Conservation (phyloP, 2,113 vertebrate genomes). For the Clupea harengus region DNA sequence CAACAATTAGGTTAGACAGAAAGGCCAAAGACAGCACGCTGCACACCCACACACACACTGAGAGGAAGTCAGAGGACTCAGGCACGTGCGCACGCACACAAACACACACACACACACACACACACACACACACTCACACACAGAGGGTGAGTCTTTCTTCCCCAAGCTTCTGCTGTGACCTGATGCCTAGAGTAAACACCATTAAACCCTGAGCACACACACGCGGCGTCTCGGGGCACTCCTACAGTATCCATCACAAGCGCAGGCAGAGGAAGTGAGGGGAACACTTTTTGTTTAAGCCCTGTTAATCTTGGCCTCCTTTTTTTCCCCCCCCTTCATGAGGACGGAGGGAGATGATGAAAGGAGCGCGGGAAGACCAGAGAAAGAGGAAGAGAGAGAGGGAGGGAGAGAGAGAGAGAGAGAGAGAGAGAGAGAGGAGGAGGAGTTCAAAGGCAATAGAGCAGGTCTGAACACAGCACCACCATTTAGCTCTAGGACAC, state of each 20-base stretch:
- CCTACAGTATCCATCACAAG: not conserved
- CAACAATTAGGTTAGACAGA: not conserved
- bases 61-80: not conserved
- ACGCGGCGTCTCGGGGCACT: not conserved
- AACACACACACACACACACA: not conserved
- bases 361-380: conserved; percentile 8
- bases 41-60: not conserved
- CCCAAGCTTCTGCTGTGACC: conserved; percentile 28
- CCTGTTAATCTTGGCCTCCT: not conserved
- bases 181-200: conserved; percentile 38
- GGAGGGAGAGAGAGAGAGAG: not conserved
- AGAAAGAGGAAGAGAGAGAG: conserved; percentile 19
- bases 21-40: not conserved
- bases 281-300: not conserved
- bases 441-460: not conserved
- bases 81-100: not conserved
- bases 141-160: not conserved
- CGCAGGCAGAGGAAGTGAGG: not conserved
- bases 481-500: not conserved
- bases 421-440: not conserved
- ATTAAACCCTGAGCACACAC: not conserved
- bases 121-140: not conserved
- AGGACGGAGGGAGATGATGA: conserved; percentile 8
- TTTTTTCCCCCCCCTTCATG: not conserved
- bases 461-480: not conserved